A percentile compares a stretch with the other conserved stretches of the same genome.
These are phyloP conservation scores for Sitta europaea DNA, from an alignment of 2,113 vertebrate species.

Conservation along the genomic window DNA sequence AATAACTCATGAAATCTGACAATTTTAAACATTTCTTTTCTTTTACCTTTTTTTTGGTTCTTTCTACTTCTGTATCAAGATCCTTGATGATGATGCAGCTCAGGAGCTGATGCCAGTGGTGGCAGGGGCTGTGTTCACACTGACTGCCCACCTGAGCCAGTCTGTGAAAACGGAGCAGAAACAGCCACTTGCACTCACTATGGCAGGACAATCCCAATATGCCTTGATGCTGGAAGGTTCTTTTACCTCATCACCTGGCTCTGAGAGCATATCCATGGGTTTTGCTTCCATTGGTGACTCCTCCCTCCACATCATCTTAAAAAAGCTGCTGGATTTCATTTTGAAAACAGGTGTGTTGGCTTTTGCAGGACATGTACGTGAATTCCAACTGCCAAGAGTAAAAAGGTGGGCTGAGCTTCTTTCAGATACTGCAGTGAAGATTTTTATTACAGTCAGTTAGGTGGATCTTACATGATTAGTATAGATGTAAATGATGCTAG, in stretches of 20 bases:
- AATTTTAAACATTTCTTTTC: background rate
- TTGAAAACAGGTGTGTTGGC: slow-evolving; percentile 87
- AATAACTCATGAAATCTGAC: background rate
- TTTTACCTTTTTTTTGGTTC: background rate
- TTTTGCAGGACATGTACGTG: background rate
- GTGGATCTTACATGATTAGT: background rate
- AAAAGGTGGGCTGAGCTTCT: background rate
- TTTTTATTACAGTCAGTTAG: background rate
- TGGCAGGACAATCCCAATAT: slow-evolving; percentile 52
- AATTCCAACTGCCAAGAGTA: background rate
- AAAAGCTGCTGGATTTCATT: slow-evolving; percentile 95
- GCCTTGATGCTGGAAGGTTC: slow-evolving; percentile 66
- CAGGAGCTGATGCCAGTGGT: slow-evolving; percentile 95
- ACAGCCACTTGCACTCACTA: slow-evolving; percentile 65
- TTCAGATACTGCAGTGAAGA: background rate
- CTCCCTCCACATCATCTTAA: slow-evolving; percentile 92
- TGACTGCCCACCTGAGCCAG: slow-evolving; percentile 94
- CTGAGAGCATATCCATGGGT: slow-evolving; percentile 76
- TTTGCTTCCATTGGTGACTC: slow-evolving; percentile 95
- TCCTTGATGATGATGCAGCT: slow-evolving; percentile 91
- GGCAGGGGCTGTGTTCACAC: slow-evolving; percentile 92
- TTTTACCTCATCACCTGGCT: slow-evolving; percentile 53
- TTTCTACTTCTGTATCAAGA: slow-evolving; percentile 65
- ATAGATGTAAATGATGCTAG: background rate
- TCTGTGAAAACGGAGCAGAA: slow-evolving; percentile 91